Evolutionary conservation across 2,888 invertebrate genomes (phyloP), one percentile per base, ranked within the genome.

Genomic region (Nasonia oneida): DNA sequence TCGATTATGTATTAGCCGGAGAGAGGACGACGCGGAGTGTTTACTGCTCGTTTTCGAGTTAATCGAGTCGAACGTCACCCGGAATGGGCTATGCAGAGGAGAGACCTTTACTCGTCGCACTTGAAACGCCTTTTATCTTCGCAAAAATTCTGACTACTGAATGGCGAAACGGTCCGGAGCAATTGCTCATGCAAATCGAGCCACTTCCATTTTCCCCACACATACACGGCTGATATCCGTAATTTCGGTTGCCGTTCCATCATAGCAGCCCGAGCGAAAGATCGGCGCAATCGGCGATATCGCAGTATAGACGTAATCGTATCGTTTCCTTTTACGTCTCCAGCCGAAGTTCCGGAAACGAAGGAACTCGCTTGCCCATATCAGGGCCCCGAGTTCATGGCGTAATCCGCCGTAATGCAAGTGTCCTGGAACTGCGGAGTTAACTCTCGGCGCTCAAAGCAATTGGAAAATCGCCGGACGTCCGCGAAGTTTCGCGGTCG

Each of bases 1-100:
- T 84, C 81, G 81, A 81, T 85, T 85, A 81, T 77, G 76, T 79
- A 85, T 85, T 85, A 85, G 84, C 50, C 10, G 50, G 3, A 39
- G 57, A 33, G 29, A 29, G 29, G 29, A 29, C 29, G 74, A 61
- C 61, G 47, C 33, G 29, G 23, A 47, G 79, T 33, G 78, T 82
- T 82, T 82, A 82, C 73, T 47, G 84, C 71, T 61, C 78, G 83
- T 78, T 83, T 61, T 83, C 83, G 47, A 77, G 77, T 79, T 84
- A 84, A 84, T 84, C 84, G 84, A 79, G 84, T 79, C 79, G 78
- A 73, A 79, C 79, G 83, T 37, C 29, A 23, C 18, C 29, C 5
- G 18, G 61, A 6, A 71, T 23, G 39, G 23, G n/a, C 14, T 23
- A 47, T 71, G 18, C 12, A 79, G 81, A 50, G 79, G 42, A 74